Evolutionary conservation across 1,140 invertebrate species (phyloP), one percentile per base, ranked within the genome.

Genomic region (Ooceraea biroi): DNA sequence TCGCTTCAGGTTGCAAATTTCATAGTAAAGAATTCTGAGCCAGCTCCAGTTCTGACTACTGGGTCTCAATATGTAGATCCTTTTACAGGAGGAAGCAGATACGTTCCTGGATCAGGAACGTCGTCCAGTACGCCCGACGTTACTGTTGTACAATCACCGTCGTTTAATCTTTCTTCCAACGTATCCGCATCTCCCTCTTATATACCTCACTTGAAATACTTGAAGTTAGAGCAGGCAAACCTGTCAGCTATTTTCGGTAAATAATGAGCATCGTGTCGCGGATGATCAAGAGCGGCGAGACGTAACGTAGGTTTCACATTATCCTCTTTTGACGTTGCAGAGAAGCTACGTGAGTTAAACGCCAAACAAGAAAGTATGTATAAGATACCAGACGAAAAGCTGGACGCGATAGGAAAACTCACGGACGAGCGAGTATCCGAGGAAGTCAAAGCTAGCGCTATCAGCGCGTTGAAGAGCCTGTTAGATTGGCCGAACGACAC

Each of bases 1-100:
- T 85, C 91, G 96, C 77, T 96, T 96, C 94, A 97, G 94, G 95
- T 97, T 36, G 98, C 98, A n/a, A 97, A 98, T 94, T 99, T 99
- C 93, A 99, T 99, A 82, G 95, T 98, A 17, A 97, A 96, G 83
- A 99, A 99, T 94, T 93, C 92, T 69, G 86, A 90, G 65, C 27
- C 85, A 48, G 80, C 85, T 30, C 89, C 92, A 72, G 65, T 86
- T 55, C 65, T 91, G 14, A 92, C 92, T 50, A 91, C 93, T 8
- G 94, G 91, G 87, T 91, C 88, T 83, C 95, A 95, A 74, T 97
- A 95, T 91, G 95, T 95, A 83, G 97, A 98, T 95, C 97, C 97
- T 10, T 98, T 98, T 90, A 98, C 97, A 10, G 97, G 97, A 65
- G 96, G 95, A 68, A 96, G 95, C 57, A 95, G 97, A 58, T 98